Base-by-base conservation (phyloP, 2,797 vertebrate species). In the Myoxocephalus aenaeus region DNA sequence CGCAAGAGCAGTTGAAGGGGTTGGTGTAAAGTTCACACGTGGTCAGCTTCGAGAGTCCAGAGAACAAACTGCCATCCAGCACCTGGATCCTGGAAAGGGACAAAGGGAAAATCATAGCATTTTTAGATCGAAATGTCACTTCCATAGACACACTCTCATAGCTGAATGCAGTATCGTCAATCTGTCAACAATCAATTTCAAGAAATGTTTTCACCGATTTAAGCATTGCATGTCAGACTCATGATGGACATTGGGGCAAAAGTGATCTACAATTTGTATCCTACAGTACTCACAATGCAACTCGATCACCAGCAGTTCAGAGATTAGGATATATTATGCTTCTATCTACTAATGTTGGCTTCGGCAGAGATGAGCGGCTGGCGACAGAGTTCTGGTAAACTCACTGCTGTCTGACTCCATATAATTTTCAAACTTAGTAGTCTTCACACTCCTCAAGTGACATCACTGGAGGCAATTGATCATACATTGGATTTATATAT, bases 1-100 rank as follows among this genome's bases (percentile, higher is more conserved):
- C 97, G 0, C 98, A 99, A 38, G 98, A 99, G 90, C 98, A 99
- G 89, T 96, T 96, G 95, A 99, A 99, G 0, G 98, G 98, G 93
- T 99, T 99, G 80, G 97, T 97, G 94, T 99, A 99, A 36, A 99
- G 96, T 89, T 99, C 98, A 36, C 98, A 99, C 20, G 97, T 97
- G 0, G 96, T 97, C 54, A 99, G 95, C 82, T 96, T 97, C 20
- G 91, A 89, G 74, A 99, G 95, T 67, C 96, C 96, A 0, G 94
- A 90, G 75, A 99, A 99, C 85, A 98, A 96, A 84, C 90, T 93
- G 50, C 98, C 95, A 80, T 99, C 97, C 62, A 99, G 86, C 80
- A 96, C 95, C 90, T 99, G 98, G 79, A 96, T 94, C 92, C 95
- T 94, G 79, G 32, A 65, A 63, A 29, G 14, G 58, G 51, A 68